A percentile compares a stretch with the other conserved stretches of the same genome.
phyloP scores from a whole-genome alignment of 2,113 vertebrate species.

The Urocolius indicus region DNA sequence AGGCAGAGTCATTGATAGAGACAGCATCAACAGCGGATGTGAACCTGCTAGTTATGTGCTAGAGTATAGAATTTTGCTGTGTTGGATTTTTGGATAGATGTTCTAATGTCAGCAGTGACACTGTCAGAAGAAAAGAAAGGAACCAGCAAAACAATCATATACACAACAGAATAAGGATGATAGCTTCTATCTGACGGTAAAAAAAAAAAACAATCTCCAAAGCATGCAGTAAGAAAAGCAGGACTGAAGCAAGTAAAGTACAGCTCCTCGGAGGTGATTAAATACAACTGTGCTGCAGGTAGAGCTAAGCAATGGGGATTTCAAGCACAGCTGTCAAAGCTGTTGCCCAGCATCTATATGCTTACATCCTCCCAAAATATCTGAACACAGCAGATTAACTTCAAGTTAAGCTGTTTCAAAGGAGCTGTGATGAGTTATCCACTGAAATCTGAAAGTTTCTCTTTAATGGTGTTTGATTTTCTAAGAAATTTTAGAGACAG shows the following conservation, averaged over 20 bases:
- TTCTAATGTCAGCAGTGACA: not conserved
- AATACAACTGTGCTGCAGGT: not conserved
- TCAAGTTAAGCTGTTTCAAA: not conserved
- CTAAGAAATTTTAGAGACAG: not conserved
- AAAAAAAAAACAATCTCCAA: not conserved
- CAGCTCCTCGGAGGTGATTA: not conserved
- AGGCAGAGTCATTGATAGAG: not conserved
- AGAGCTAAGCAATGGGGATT: not conserved
- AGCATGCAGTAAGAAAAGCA: not conserved
- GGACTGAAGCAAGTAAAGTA: not conserved
- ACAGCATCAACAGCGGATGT: not conserved
- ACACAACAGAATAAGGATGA: not conserved
- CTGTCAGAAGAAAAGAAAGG: not conserved
- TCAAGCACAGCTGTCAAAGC: not conserved
- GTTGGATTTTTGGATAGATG: not conserved
- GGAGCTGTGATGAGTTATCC: not conserved
- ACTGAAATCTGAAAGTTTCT: not conserved
- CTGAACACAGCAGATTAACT: not conserved
- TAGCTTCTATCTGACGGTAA: not conserved
- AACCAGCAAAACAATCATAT: not conserved
- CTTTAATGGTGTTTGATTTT: not conserved
- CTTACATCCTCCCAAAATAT: not conserved
- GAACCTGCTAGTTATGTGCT: not conserved
- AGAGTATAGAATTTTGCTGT: not conserved
- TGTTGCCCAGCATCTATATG: accelerated